Evolutionary conservation across 2,113 vertebrate genomes (phyloP).

Genomic region (Tachuris rubrigastra): DNA sequence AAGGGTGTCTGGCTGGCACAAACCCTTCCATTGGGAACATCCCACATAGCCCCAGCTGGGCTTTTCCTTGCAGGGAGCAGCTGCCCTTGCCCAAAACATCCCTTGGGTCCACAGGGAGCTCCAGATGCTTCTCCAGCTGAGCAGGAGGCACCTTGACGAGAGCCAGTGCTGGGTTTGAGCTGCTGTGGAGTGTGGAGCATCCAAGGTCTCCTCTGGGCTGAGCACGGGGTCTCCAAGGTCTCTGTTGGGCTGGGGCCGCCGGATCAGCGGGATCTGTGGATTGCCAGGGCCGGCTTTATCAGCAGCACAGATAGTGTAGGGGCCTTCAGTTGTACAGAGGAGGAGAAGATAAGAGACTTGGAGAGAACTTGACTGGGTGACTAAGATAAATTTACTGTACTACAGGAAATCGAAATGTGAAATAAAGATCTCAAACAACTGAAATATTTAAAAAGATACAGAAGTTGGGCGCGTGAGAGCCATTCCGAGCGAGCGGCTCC

Average conservation of each 20-base stretch:
- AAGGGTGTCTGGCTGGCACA: not conserved
- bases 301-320: slow-evolving; percentile 60
- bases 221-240: not conserved
- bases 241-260: not conserved
- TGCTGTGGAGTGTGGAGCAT: not conserved
- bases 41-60: not conserved
- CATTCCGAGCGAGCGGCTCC: not conserved
- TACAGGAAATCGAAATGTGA: slow-evolving; percentile 79
- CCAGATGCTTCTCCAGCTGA: accelerated
- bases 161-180: not conserved
- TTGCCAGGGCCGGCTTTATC: slow-evolving; percentile 14
- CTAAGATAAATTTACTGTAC: slow-evolving; percentile 76
- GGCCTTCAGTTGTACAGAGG: slow-evolving; percentile 48
- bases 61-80: not conserved
- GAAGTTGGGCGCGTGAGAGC: not conserved
- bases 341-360: slow-evolving; percentile 70
- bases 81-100: accelerated
- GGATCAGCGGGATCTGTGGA: slow-evolving; percentile 6
- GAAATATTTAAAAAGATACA: slow-evolving; percentile 79
- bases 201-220: not conserved
- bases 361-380: slow-evolving; percentile 68
- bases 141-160: not conserved
- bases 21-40: accelerated
- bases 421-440: slow-evolving; percentile 71
- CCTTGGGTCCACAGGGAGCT: accelerated